phyloP scores from a whole-genome alignment of 2,113 vertebrate species.

The Egretta garzetta region DNA sequence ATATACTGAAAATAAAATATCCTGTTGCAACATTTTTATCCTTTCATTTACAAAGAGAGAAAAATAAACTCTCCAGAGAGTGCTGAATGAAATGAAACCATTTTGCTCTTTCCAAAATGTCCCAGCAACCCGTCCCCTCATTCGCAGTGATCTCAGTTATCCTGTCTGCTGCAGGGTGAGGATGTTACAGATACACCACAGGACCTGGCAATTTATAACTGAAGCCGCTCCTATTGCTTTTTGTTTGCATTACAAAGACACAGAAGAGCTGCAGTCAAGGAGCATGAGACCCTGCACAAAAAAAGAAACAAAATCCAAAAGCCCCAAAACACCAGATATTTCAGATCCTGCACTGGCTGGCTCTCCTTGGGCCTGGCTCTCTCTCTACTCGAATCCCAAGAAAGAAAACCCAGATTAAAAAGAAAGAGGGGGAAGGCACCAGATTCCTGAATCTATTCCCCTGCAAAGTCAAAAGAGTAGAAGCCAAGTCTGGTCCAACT shows the following conservation, averaged over 20 bases:
- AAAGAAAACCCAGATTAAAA: not conserved
- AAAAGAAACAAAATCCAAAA: not conserved
- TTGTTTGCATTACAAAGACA: not conserved
- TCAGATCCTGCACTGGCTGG: not conserved
- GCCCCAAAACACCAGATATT: accelerated
- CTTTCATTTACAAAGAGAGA: not conserved
- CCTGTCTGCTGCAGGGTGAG: not conserved
- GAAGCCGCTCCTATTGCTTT: not conserved
- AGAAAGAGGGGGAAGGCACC: not conserved
- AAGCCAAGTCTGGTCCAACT: not conserved
- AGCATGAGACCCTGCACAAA: not conserved
- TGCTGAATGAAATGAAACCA: accelerated
- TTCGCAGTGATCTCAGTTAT: accelerated
- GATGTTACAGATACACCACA: not conserved
- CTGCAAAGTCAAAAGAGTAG: not conserved
- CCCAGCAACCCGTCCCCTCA: accelerated
- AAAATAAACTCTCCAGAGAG: not conserved
- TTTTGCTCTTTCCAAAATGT: not conserved
- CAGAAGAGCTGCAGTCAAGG: not conserved
- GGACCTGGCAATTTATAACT: accelerated
- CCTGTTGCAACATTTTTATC: accelerated
- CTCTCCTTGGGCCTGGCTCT: not conserved
- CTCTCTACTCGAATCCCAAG: not conserved
- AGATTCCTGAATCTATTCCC: not conserved
- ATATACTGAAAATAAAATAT: accelerated